Conservation (phyloP, 2,113 vertebrate species). For the Holacanthus passer region DNA sequence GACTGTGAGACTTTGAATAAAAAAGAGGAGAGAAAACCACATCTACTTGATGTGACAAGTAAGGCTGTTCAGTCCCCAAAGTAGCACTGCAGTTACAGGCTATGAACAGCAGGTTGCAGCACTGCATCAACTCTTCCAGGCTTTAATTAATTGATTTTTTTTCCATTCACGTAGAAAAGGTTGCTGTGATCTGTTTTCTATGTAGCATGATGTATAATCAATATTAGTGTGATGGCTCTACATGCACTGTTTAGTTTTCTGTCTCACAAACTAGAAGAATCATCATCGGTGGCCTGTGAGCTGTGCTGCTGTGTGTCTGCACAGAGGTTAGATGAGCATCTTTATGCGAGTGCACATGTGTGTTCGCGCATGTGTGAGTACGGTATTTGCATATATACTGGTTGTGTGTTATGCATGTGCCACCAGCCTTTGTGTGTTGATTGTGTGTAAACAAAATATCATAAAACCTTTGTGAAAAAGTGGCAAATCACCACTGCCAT, state of each 20-base stretch:
- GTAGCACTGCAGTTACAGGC: slow-evolving; percentile 40
- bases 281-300: not conserved
- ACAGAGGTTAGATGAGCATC: not conserved
- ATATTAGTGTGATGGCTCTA: slow-evolving; percentile 44
- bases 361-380: slow-evolving; percentile 1
- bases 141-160: slow-evolving; percentile 60
- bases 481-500: not conserved
- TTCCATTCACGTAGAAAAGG: slow-evolving; percentile 41
- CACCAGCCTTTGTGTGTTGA: not conserved
- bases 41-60: slow-evolving; percentile 14
- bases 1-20: slow-evolving; percentile 8
- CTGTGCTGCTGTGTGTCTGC: slow-evolving; percentile 5
- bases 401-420: slow-evolving; percentile 12
- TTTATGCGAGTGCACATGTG: slow-evolving; percentile 8
- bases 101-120: slow-evolving; percentile 77
- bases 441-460: slow-evolving; percentile 15
- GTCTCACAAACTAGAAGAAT: slow-evolving; percentile 14
- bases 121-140: slow-evolving; percentile 37
- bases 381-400: slow-evolving; percentile 42
- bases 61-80: not conserved
- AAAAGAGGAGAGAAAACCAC: not conserved
- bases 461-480: slow-evolving; percentile 27
- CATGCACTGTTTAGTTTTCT: slow-evolving; percentile 37
- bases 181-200: slow-evolving; percentile 56
- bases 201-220: slow-evolving; percentile 58